Percentiles rank a stretch among this genome's conserved stretches.
phyloP scores from a whole-genome alignment of 1,140 invertebrate species.

The Papilio polyxenes region DNA sequence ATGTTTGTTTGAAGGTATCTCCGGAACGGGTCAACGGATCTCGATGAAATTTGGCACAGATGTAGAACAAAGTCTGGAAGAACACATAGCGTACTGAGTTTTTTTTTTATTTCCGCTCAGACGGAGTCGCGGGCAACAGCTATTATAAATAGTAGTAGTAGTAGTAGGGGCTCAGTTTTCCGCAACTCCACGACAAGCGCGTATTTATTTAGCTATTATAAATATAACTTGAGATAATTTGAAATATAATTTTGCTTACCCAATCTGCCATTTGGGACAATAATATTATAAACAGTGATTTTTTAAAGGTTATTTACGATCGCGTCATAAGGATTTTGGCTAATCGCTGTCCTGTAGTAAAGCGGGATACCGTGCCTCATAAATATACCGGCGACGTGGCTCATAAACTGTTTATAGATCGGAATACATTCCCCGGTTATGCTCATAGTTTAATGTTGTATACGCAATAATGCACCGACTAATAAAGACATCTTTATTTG shows the following conservation, averaged over 20 bases:
- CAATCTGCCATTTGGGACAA: neutral
- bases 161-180: too few relatives aligned
- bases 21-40: too few relatives aligned
- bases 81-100: too few relatives aligned
- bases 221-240: neutral
- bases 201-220: too few relatives aligned
- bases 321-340: conserved; percentile 62
- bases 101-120: too few relatives aligned
- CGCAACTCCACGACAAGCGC: too few relatives aligned
- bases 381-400: conserved; percentile 48
- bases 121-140: too few relatives aligned
- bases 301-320: conserved; percentile 60
- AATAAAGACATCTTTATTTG: conserved; percentile 34
- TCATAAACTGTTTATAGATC: conserved; percentile 61
- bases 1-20: too few relatives aligned
- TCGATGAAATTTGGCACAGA: too few relatives aligned
- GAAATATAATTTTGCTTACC: neutral
- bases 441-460: conserved; percentile 43
- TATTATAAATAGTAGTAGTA: too few relatives aligned
- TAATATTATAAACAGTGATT: conserved; percentile 39
- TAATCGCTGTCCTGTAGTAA: conserved; percentile 65
- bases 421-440: conserved; percentile 49
- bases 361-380: conserved; percentile 52
- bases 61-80: too few relatives aligned
- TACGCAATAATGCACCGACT: conserved; percentile 39